Conservation (phyloP, 2,797 vertebrate genomes). For the Amphiprion clarkii region DNA sequence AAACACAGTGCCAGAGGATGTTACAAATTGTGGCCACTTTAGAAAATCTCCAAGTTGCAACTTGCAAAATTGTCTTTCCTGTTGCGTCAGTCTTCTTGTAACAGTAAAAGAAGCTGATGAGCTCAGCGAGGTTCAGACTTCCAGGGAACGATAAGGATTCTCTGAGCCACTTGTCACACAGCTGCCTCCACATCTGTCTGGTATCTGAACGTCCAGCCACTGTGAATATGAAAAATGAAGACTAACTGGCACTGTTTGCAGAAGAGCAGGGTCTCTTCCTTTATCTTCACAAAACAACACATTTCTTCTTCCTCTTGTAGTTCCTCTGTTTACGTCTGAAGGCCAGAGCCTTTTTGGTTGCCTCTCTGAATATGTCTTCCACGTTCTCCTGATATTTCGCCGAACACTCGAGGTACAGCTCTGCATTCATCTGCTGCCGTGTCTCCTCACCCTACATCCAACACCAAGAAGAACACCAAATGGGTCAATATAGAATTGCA, state of each 20-base stretch:
- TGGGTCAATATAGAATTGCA: no score
- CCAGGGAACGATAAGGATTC: background rate
- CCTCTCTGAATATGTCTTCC: constrained; percentile 93
- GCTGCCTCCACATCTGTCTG: constrained; percentile 10
- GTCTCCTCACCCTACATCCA: constrained; percentile 87
- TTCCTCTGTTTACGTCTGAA: constrained; percentile 85
- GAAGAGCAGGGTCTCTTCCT: constrained; percentile 1
- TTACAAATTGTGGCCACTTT: background rate
- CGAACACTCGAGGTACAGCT: constrained; percentile 95
- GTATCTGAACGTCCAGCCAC: background rate
- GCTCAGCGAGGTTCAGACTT: background rate
- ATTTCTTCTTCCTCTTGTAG: constrained; percentile 78
- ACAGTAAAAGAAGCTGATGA: background rate
- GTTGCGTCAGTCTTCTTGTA: constrained; percentile 29
- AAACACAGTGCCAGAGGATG: background rate
- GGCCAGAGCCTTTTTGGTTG: constrained; percentile 87
- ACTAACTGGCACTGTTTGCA: background rate
- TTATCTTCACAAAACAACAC: constrained; percentile 74
- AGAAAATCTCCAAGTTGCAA: constrained; percentile 1
- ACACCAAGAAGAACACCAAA: constrained; percentile 1
- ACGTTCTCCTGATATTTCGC: constrained; percentile 96
- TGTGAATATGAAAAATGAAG: background rate
- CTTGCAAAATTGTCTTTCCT: constrained; percentile 56
- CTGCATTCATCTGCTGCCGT: constrained; percentile 87
- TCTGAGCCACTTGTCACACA: background rate